Percentiles rank a stretch among this genome's conserved stretches.
phyloP scores from a whole-genome alignment of 2,888 invertebrate species.

The Capitulum mitella region DNA sequence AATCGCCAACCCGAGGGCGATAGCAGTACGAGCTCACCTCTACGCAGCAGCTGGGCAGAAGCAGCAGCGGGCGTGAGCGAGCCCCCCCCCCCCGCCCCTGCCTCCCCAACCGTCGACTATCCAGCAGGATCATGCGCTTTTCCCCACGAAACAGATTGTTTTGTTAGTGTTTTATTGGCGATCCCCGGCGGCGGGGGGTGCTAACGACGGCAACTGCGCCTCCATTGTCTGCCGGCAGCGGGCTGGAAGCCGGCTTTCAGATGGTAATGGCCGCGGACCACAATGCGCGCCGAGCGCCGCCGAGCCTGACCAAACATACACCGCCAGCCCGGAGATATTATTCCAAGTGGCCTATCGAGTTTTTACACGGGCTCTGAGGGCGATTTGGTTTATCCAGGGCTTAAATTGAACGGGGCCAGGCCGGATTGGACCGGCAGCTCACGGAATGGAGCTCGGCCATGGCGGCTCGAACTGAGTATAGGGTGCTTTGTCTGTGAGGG shows the following conservation, averaged over 20 bases:
- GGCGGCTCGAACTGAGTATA: not conserved
- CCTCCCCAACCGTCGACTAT: too few species aligned
- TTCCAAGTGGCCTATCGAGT: slow-evolving; percentile 23
- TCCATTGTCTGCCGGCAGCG: not conserved
- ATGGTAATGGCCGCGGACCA: slow-evolving; percentile 2
- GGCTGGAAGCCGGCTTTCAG: slow-evolving; percentile 6
- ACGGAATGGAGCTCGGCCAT: not conserved
- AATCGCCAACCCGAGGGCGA: too few species aligned
- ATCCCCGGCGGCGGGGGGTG: not conserved
- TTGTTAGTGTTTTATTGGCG: slow-evolving; percentile 24
- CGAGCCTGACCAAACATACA: not conserved
- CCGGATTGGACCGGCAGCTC: not conserved
- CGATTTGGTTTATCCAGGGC: slow-evolving; percentile 19
- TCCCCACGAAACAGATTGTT: slow-evolving; percentile 16
- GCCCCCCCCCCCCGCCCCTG: too few species aligned
- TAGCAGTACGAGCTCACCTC: too few species aligned
- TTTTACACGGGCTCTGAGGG: slow-evolving; percentile 5
- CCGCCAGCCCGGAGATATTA: not conserved
- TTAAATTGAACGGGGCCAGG: not conserved
- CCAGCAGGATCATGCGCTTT: slow-evolving; percentile 14
- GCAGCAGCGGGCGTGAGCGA: too few species aligned
- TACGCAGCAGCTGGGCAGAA: too few species aligned
- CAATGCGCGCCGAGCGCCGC: not conserved
- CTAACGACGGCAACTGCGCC: not conserved
- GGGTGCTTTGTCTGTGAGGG: not conserved